These are phyloP conservation scores for Micromys minutus DNA, from an alignment of 2,113 vertebrate genomes.

Conservation along the genomic window DNA sequence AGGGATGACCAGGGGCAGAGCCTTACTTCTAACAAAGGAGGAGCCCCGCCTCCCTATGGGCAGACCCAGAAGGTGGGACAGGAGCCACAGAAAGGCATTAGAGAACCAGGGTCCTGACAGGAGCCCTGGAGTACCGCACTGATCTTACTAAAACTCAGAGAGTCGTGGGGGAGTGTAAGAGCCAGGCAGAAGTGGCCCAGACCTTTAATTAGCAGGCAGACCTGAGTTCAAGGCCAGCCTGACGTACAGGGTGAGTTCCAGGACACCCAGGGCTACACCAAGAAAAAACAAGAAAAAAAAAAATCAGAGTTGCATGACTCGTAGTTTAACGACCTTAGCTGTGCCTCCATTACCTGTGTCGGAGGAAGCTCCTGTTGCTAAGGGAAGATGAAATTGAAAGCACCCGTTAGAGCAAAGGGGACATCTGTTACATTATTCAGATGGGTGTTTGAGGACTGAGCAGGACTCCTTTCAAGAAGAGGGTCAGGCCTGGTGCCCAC, in stretches of 20 bases:
- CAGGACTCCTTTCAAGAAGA: not conserved
- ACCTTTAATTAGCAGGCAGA: too few species aligned
- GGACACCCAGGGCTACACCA: not conserved
- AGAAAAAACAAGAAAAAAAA: not conserved
- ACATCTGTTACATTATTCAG: not conserved
- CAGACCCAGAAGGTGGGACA: not conserved
- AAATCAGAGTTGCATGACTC: not conserved
- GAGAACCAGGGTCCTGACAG: not conserved
- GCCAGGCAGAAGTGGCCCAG: rapidly evolving
- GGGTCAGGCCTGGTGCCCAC: not conserved
- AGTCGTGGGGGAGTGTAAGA: not conserved
- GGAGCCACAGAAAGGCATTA: too few species aligned
- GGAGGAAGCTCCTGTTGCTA: not conserved
- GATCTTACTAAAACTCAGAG: not conserved
- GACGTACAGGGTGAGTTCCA: not conserved
- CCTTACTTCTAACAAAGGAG: not conserved
- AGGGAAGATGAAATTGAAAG: not conserved
- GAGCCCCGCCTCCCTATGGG: not conserved
- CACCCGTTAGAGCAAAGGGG: not conserved
- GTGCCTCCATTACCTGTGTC: not conserved
- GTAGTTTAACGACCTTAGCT: not conserved
- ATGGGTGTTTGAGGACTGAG: slow-evolving; percentile 79
- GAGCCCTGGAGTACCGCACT: not conserved
- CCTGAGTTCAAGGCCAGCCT: not conserved
- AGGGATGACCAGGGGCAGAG: not conserved